Conservation (phyloP, 2,888 invertebrate genomes). For the Antheraea assamensis region DNA sequence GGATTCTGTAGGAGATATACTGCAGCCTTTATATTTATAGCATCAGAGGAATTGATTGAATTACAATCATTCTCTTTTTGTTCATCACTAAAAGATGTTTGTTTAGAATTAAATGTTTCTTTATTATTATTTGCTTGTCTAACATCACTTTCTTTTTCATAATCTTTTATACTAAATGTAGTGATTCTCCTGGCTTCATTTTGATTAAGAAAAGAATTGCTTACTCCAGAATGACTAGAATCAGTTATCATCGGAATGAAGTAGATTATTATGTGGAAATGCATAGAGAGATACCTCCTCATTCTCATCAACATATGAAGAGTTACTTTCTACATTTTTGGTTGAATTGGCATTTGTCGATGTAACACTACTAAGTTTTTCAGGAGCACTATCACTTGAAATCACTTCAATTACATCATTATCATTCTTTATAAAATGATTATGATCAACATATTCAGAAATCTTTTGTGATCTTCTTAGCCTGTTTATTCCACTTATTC, state of each 20-base stretch:
- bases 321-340: neutral
- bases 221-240: constrained; percentile 11
- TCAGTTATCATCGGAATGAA: constrained; percentile 13
- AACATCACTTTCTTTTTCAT: constrained; percentile 20
- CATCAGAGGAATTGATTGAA: constrained; percentile 19
- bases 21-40: constrained; percentile 22
- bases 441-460: neutral
- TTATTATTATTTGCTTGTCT: constrained; percentile 13
- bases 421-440: constrained; percentile 10
- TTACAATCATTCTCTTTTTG: constrained; percentile 14
- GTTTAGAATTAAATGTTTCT: neutral
- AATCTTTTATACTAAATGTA: neutral
- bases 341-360: neutral
- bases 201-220: neutral
- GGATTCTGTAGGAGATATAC: constrained; percentile 34
- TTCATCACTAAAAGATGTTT: constrained; percentile 9
- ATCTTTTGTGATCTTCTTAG: constrained; percentile 18
- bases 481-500: constrained; percentile 19
- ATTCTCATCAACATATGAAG: constrained; percentile 23
- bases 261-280: constrained; percentile 14
- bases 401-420: neutral
- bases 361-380: neutral
- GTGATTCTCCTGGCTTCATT: neutral
- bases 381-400: constrained; percentile 17
- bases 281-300: constrained; percentile 23